Base-by-base conservation (phyloP, 2,797 vertebrate genomes). In the Chromobotia macracanthus region DNA sequence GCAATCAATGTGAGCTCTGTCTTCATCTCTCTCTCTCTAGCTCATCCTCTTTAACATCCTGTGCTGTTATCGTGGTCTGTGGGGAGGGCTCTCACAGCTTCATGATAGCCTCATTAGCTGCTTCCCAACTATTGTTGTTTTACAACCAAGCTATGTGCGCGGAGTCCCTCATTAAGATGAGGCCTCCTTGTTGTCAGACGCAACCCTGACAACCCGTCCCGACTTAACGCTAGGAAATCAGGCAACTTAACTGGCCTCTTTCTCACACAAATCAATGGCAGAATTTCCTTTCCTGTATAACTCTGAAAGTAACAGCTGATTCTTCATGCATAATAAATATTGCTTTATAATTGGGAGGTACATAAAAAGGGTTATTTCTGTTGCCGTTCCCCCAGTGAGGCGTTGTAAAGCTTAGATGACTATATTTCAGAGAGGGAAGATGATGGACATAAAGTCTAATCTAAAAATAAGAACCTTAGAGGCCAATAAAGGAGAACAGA, bases 161-260 rank as follows among this genome's bases (percentile, higher is more conserved):
- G 89, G 86, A 93, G 83, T 94, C 92, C 91, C 94, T 95, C 93
- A 94, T 95, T 94, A 95, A 94, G 92, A 94, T 93, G 93, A 93
- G 89, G 91, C 87, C 88, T n/a, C n/a, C n/a, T 89, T 90, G 90
- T 91, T 90, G 84, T 78, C 72, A 82, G 81, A 83, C 53, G 79
- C 86, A 89, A 84, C 84, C 88, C 86, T 90, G 91, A 92, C 92
- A 91, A 88, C 83, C 85, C 87, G 88, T 88, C 89, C 88, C 85
- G 89, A 88, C 89, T 82, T 88, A 87, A 90, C 83, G 81, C 84
- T 87, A 90, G 87, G 77, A 86, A 92, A 88, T 87, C 86, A 87
- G 84, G 77, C 86, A 87, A 89, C 56, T 75, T 87, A 91, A 89
- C 88, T 85, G 84, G 87, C 80, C 89, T 80, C 83, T 92, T 92